Evolutionary conservation across 1,140 invertebrate genomes (phyloP).

Genomic region (Papilio polytes): DNA sequence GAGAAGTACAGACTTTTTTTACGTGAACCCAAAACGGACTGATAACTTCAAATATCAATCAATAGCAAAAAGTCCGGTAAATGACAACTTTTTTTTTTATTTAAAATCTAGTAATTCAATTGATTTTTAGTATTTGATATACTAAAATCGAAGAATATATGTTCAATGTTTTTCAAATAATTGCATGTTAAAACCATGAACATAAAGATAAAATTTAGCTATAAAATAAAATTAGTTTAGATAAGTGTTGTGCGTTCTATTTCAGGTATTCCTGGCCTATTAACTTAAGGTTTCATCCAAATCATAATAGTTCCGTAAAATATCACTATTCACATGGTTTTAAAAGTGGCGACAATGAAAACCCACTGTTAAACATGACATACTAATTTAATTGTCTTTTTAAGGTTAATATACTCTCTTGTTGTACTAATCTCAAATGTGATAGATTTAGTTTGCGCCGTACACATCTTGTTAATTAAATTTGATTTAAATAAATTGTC

Average conservation of each 20-base stretch:
- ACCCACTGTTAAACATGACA: background rate
- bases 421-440: slow-evolving; percentile 36
- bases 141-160: background rate
- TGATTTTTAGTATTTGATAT: background rate
- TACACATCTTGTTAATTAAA: slow-evolving; percentile 39
- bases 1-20: slow-evolving; percentile 69
- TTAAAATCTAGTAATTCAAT: background rate
- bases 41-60: background rate
- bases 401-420: slow-evolving; percentile 35
- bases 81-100: slow-evolving; percentile 14
- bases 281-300: background rate
- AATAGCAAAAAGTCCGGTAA: background rate
- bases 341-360: background rate
- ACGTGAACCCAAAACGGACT: slow-evolving; percentile 9
- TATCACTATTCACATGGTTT: background rate
- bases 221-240: background rate
- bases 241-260: background rate
- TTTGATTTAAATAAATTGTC: slow-evolving; percentile 12
- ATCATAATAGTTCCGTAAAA: background rate
- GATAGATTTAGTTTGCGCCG: slow-evolving; percentile 26
- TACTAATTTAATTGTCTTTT: background rate
- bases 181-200: background rate
- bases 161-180: background rate
- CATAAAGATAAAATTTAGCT: background rate
- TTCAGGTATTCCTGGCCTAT: background rate